These are phyloP conservation scores for Hymenochirus boettgeri DNA, from an alignment of 2,113 vertebrate genomes.

Conservation along the genomic window DNA sequence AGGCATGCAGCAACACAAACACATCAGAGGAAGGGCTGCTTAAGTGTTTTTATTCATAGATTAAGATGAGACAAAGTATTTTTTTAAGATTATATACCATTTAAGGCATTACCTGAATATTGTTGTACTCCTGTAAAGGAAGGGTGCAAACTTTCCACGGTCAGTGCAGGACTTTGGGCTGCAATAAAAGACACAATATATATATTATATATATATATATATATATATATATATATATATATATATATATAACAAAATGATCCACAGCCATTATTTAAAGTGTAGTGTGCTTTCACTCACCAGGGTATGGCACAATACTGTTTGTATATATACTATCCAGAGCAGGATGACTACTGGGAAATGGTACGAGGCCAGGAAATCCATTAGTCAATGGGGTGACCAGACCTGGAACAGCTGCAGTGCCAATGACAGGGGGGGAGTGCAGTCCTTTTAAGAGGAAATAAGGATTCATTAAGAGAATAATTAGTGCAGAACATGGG, in stretches of 20 bases:
- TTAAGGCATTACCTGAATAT: slow-evolving; percentile 81
- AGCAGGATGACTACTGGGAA: slow-evolving; percentile 84
- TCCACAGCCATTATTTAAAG: not conserved
- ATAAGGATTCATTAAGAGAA: not conserved
- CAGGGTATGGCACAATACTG: slow-evolving; percentile 87
- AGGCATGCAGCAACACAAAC: too few relatives aligned
- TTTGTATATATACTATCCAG: slow-evolving; percentile 93
- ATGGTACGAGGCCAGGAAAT: slow-evolving; percentile 87
- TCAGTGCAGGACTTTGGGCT: slow-evolving; percentile 88
- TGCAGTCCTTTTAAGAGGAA: slow-evolving; percentile 74
- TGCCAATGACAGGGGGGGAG: slow-evolving; percentile 87
- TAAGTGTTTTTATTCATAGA: too few relatives aligned
- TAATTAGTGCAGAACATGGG: slow-evolving; percentile 3
- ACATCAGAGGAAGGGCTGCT: too few relatives aligned
- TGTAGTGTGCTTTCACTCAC: slow-evolving; percentile 45
- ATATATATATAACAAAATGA: too few relatives aligned
- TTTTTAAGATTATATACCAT: too few relatives aligned
- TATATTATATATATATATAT: too few relatives aligned
- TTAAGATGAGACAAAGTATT: too few relatives aligned
- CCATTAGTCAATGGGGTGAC: slow-evolving; percentile 89
- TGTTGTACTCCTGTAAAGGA: slow-evolving; percentile 95
- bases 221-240: too few relatives aligned
- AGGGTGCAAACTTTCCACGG: slow-evolving; percentile 88
- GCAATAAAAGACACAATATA: slow-evolving; percentile 32
- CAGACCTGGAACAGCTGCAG: slow-evolving; percentile 82